A percentile compares a stretch with the other conserved stretches of the same genome.
These are phyloP conservation scores for Gymnothorax javanicus DNA, from an alignment of 2,797 vertebrate genomes.

Conservation along the genomic window DNA sequence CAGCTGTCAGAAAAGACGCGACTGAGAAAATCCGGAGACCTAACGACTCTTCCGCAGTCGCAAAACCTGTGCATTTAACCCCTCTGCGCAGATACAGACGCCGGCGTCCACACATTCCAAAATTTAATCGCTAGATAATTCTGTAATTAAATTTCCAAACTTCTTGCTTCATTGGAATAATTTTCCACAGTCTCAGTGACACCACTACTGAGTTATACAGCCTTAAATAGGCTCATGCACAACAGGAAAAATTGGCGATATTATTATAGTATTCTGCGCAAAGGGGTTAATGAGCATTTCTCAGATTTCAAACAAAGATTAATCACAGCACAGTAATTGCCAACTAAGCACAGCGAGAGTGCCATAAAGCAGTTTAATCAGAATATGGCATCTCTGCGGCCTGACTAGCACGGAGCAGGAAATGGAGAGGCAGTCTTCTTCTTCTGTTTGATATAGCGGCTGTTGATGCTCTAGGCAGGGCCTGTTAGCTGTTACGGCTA, in stretches of 20 bases:
- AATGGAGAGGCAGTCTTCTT: not conserved
- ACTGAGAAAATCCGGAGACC: not conserved
- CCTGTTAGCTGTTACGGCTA: not conserved
- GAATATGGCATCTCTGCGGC: slow-evolving; percentile 7
- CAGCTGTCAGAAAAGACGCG: not conserved
- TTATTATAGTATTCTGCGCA: too few species aligned
- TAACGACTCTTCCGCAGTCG: not conserved
- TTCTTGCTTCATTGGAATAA: too few species aligned
- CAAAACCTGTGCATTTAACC: not conserved
- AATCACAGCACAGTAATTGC: slow-evolving; percentile 3
- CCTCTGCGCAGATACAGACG: too few species aligned
- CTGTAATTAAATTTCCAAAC: too few species aligned
- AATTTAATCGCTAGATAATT: too few species aligned
- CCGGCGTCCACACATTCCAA: too few species aligned
- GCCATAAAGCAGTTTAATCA: not conserved
- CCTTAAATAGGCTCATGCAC: too few species aligned
- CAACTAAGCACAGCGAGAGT: not conserved
- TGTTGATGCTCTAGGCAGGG: not conserved
- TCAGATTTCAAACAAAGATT: not conserved
- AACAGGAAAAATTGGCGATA: too few species aligned
- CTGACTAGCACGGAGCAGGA: not conserved
- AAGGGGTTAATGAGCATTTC: not conserved
- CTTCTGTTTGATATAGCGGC: not conserved
- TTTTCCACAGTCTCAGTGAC: too few species aligned
- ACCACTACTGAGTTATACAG: too few species aligned